phyloP scores from a whole-genome alignment of 2,797 vertebrate species.

The Antrozous pallidus region DNA sequence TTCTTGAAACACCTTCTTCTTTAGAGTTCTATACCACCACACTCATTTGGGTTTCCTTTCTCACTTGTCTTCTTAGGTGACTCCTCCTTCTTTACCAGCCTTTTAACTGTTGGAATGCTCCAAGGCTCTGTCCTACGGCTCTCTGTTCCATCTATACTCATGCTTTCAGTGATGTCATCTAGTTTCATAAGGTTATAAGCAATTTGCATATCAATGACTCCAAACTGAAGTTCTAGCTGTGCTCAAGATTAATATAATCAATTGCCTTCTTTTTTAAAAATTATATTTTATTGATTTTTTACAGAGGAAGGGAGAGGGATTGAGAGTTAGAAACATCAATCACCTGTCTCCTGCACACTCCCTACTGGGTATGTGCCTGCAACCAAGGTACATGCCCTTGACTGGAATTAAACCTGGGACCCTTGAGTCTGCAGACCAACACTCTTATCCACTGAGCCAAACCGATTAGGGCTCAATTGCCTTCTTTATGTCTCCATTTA shows the following conservation, averaged over 20 bases:
- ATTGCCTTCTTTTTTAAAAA: no score
- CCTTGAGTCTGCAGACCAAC: no score
- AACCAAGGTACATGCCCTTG: no score
- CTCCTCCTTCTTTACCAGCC: neutral
- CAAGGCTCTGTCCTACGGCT: neutral
- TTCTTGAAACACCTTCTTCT: slow-evolving; percentile 2
- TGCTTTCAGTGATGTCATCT: neutral
- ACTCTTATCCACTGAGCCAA: no score
- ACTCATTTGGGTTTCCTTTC: neutral
- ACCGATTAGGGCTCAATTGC: no score
- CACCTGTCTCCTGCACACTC: no score
- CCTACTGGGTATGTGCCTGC: no score
- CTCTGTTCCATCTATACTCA: neutral
- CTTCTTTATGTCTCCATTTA: neutral
- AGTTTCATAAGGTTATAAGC: neutral
- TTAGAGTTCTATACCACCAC: neutral
- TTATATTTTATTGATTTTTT: no score
- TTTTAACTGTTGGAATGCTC: neutral
- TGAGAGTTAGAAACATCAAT: no score
- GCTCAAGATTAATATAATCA: neutral
- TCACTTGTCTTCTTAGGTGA: neutral
- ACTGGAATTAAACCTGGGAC: no score
- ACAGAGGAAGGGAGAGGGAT: no score
- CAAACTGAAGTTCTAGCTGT: neutral
- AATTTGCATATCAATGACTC: neutral